Conservation (phyloP, 2,113 vertebrate species). For the Notechis scutatus region DNA sequence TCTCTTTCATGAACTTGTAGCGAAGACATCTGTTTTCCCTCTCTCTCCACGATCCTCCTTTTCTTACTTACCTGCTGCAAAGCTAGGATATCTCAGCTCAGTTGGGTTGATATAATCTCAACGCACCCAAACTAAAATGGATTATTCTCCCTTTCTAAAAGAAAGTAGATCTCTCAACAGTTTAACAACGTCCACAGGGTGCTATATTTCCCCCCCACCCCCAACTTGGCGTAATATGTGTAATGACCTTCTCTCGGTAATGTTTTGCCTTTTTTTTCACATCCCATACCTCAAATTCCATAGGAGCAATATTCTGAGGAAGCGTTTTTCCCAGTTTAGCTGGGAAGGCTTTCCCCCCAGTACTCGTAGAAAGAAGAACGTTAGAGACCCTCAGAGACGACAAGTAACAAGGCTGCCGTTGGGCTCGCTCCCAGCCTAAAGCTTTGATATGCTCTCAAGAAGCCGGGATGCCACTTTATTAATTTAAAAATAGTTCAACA, state of each 20-base stretch:
- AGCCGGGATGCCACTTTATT: conserved; percentile 54
- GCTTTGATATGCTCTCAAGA: conserved; percentile 36
- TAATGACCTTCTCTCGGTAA: not conserved
- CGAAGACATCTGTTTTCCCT: not conserved
- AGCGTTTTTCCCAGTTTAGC: not conserved
- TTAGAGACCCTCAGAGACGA: not conserved
- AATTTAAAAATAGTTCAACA: conserved; percentile 61
- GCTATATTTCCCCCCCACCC: too few species aligned
- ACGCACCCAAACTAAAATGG: conserved; percentile 25
- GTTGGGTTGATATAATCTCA: conserved; percentile 29
- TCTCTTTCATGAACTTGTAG: not conserved
- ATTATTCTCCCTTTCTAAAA: conserved; percentile 36
- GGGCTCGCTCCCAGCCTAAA: not conserved
- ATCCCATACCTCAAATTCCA: not conserved
- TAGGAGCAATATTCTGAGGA: not conserved
- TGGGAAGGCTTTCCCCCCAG: not conserved
- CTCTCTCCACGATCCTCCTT: not conserved
- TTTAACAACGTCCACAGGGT: too few species aligned
- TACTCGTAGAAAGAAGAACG: rapidly evolving
- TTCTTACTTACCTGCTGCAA: not conserved
- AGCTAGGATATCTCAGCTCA: conserved; percentile 43
- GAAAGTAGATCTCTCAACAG: conserved; percentile 23
- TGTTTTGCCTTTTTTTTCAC: not conserved
- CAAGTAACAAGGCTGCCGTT: not conserved
- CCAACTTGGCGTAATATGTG: not conserved